Evolutionary conservation across 2,113 vertebrate genomes (phyloP).

Genomic region (Hippocampus mohnikei): DNA sequence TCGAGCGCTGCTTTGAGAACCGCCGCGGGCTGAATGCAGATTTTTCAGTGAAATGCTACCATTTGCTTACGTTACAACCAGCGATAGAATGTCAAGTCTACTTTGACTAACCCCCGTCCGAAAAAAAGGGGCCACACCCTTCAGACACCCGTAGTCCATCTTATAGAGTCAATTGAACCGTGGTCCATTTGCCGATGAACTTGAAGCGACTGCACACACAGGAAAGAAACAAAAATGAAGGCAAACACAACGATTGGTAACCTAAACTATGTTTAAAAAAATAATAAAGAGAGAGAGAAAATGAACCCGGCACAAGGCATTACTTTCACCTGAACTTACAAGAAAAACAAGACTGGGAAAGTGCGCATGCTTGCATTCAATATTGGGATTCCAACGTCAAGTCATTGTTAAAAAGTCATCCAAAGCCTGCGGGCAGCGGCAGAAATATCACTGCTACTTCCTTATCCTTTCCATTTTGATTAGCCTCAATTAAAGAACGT

Average conservation of each 20-base stretch:
- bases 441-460: neutral
- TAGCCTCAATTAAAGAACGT: neutral
- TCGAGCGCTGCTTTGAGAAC: too few species aligned
- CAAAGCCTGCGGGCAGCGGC: neutral
- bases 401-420: neutral
- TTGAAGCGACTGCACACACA: neutral
- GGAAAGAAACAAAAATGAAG: slow-evolving; percentile 22
- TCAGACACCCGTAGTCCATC: too few species aligned
- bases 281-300: too few species aligned
- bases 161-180: too few species aligned
- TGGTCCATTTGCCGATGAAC: neutral
- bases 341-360: neutral
- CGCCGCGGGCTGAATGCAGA: too few species aligned
- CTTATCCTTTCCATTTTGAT: neutral
- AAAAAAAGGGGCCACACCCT: neutral
- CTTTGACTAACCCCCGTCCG: slow-evolving; percentile 15
- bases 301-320: neutral
- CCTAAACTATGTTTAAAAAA: too few species aligned
- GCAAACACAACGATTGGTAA: neutral
- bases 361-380: neutral
- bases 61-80: neutral
- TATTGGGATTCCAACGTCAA: neutral
- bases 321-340: neutral
- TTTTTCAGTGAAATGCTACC: too few species aligned
- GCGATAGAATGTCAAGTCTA: slow-evolving; percentile 19